Conservation (phyloP, 1,140 invertebrate genomes). For the Diorhabda sublineata region DNA sequence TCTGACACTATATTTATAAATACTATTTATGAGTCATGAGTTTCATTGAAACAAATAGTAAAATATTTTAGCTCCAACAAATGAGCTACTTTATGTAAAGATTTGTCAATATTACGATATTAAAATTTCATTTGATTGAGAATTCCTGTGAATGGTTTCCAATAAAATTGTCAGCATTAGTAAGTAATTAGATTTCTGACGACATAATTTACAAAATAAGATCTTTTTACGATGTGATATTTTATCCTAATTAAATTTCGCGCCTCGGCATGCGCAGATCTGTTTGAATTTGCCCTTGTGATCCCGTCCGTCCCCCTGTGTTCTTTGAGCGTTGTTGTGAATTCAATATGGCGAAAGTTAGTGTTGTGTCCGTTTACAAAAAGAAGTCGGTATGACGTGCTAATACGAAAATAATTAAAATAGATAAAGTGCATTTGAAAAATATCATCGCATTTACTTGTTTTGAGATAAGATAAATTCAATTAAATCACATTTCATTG, state of each 20-base stretch:
- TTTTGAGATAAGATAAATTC: constrained; percentile 20
- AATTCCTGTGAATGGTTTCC: too few species aligned
- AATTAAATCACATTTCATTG: constrained; percentile 11
- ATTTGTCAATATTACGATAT: too few species aligned
- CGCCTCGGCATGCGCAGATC: constrained; percentile 34
- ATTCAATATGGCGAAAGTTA: constrained; percentile 49
- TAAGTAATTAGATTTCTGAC: too few species aligned
- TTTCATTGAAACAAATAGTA: too few species aligned
- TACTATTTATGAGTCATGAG: too few species aligned
- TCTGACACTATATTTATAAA: too few species aligned
- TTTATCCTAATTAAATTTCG: constrained; percentile 23
- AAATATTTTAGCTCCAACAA: too few species aligned
- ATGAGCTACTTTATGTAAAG: too few species aligned
- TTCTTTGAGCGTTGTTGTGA: constrained; percentile 46
- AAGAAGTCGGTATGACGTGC: constrained; percentile 34
- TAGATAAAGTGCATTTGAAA: constrained; percentile 18
- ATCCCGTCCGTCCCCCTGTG: constrained; percentile 34
- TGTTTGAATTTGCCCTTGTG: constrained; percentile 44
- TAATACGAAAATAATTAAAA: constrained; percentile 10
- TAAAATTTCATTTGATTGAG: too few species aligned
- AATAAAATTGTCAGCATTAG: too few species aligned
- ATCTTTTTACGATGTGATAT: too few species aligned
- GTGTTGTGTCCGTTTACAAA: constrained; percentile 44
- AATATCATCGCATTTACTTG: background rate
- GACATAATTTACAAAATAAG: too few species aligned